Evolutionary conservation across 2,888 invertebrate genomes (phyloP).

Genomic region (Noctua janthina): DNA sequence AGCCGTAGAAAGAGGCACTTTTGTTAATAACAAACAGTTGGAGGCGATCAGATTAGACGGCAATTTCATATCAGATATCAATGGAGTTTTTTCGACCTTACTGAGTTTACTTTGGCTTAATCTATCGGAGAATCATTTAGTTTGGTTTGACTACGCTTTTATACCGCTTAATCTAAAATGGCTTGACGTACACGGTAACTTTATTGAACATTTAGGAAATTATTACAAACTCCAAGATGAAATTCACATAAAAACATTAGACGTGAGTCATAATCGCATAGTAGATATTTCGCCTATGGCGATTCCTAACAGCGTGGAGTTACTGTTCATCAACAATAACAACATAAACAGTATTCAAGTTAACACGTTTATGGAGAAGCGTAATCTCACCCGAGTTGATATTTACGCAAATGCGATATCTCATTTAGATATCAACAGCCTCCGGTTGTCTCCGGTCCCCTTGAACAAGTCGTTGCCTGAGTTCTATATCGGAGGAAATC

Average conservation of each 20-base stretch:
- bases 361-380: constrained; percentile 96
- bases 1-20: constrained; percentile 95
- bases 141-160: constrained; percentile 98
- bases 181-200: constrained; percentile 97
- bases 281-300: constrained; percentile 94
- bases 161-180: constrained; percentile 96
- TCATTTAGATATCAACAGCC: constrained; percentile 95
- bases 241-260: constrained; percentile 95
- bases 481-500: constrained; percentile 97
- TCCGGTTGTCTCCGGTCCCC: constrained; percentile 94
- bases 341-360: constrained; percentile 95
- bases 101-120: constrained; percentile 96
- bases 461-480: constrained; percentile 95
- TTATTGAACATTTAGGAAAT: constrained; percentile 96
- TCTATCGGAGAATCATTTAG: constrained; percentile 96
- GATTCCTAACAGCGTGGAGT: constrained; percentile 96
- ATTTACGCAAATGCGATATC: constrained; percentile 97
- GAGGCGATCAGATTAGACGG: constrained; percentile 97
- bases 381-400: constrained; percentile 95
- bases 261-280: constrained; percentile 97
- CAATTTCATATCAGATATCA: constrained; percentile 96
- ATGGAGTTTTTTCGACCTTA: constrained; percentile 96
- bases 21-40: constrained; percentile 94
- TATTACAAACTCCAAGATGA: constrained; percentile 96
- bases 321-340: constrained; percentile 97